Evolutionary conservation across 2,888 invertebrate species (phyloP).

Genomic region (Heteromyza rotundicornis): DNA sequence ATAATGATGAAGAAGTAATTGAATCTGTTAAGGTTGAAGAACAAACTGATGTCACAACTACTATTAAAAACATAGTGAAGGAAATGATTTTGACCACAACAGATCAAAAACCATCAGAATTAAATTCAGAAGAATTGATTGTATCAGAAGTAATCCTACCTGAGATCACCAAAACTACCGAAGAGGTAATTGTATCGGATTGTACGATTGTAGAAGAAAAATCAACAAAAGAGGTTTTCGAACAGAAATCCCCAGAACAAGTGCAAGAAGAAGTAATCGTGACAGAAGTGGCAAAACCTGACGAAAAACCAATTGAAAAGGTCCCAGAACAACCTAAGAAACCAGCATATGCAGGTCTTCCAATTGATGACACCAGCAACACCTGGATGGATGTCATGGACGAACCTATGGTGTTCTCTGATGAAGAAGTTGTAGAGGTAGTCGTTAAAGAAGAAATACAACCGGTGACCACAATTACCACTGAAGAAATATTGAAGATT

Average conservation of each 20-base stretch:
- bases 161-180: too few relatives aligned
- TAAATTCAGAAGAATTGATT: too few relatives aligned
- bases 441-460: neutral
- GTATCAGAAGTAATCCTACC: too few relatives aligned
- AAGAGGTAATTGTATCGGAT: too few relatives aligned
- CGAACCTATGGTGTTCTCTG: slow-evolving; percentile 48
- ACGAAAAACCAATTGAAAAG: neutral
- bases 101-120: too few relatives aligned
- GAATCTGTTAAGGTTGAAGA: neutral
- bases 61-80: too few relatives aligned
- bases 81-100: too few relatives aligned
- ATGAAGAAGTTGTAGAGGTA: slow-evolving; percentile 38
- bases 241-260: too few relatives aligned
- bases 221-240: neutral
- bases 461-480: neutral
- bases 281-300: neutral
- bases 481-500: neutral
- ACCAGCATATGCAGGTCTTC: slow-evolving; percentile 45
- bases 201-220: too few relatives aligned
- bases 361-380: slow-evolving; percentile 49
- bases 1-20: slow-evolving; percentile 5
- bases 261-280: neutral
- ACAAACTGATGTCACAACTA: too few relatives aligned
- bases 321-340: slow-evolving; percentile 30
- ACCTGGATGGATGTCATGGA: slow-evolving; percentile 53